These are phyloP conservation scores for Drosophila macrothrix DNA, from an alignment of 2,888 invertebrate genomes.

Conservation along the genomic window DNA sequence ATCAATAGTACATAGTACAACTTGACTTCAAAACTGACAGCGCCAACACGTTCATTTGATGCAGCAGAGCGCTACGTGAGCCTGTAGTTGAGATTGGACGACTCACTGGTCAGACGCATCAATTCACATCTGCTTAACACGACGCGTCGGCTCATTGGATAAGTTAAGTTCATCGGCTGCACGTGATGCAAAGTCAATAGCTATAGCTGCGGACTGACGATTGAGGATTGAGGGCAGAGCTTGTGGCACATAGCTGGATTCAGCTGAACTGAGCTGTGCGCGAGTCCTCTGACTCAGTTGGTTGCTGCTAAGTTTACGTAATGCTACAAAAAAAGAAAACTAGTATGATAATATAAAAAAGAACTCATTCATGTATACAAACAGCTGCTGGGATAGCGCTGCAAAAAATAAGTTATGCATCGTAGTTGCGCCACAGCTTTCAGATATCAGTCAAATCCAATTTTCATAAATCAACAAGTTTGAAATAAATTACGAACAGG, in stretches of 20 bases:
- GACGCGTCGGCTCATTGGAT: constrained; percentile 62
- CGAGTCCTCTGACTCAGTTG: background rate
- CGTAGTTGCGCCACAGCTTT: constrained; percentile 4
- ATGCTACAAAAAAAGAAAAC: constrained; percentile 38
- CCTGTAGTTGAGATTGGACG: constrained; percentile 52
- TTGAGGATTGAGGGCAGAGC: background rate
- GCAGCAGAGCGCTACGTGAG: constrained; percentile 61
- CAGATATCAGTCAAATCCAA: constrained; percentile 19
- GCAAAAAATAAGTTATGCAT: constrained; percentile 14
- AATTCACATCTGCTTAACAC: constrained; percentile 62
- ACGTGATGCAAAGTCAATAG: constrained; percentile 56
- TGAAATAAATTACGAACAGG: constrained; percentile 10
- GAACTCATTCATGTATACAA: constrained; percentile 49
- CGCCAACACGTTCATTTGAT: constrained; percentile 62
- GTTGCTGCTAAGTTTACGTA: constrained; percentile 26
- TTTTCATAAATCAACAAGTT: constrained; percentile 29
- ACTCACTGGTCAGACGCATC: constrained; percentile 45
- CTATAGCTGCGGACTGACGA: constrained; percentile 10
- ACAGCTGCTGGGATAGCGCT: constrained; percentile 29
- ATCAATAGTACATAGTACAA: constrained; percentile 4
- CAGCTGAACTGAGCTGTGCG: background rate
- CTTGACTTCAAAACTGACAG: constrained; percentile 27
- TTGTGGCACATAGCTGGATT: constrained; percentile 5
- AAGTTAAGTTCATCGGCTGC: constrained; percentile 68
- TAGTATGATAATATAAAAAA: constrained; percentile 39